phyloP scores from a whole-genome alignment of 2,888 invertebrate genomes.

The Maniola hyperantus region DNA sequence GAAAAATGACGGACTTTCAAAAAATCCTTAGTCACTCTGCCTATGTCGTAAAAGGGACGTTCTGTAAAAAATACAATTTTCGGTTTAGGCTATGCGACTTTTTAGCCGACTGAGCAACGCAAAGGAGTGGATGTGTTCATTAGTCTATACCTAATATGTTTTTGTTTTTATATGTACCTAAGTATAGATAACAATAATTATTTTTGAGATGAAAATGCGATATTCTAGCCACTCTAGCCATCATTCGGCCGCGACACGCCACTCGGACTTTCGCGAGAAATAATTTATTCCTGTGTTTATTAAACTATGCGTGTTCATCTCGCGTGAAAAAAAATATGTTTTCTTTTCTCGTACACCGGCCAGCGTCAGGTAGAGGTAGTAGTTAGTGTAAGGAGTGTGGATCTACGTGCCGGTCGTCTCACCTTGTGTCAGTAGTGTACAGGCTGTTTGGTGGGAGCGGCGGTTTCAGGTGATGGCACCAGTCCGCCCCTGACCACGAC shows the following conservation, averaged over 20 bases:
- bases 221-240: constrained; percentile 48
- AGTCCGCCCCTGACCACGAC: constrained; percentile 51
- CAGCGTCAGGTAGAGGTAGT: constrained; percentile 43
- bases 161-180: no score
- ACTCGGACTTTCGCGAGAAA: constrained; percentile 74
- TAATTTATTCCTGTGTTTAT: constrained; percentile 77
- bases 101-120: no score
- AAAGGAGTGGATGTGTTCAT: no score
- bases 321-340: constrained; percentile 78
- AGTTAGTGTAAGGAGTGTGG: constrained; percentile 67
- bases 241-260: constrained; percentile 55
- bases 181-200: no score
- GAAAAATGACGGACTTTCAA: no score
- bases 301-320: constrained; percentile 76
- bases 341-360: constrained; percentile 69
- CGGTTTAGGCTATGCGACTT: no score
- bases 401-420: constrained; percentile 63
- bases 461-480: constrained; percentile 55
- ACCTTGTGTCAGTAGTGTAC: constrained; percentile 42
- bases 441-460: constrained; percentile 42
- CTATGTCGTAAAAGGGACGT: no score
- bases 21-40: no score
- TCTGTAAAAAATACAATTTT: no score
- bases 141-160: no score
- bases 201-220: constrained; percentile 71